phyloP scores from a whole-genome alignment of 2,797 vertebrate genomes.

The Trachops cirrhosus region DNA sequence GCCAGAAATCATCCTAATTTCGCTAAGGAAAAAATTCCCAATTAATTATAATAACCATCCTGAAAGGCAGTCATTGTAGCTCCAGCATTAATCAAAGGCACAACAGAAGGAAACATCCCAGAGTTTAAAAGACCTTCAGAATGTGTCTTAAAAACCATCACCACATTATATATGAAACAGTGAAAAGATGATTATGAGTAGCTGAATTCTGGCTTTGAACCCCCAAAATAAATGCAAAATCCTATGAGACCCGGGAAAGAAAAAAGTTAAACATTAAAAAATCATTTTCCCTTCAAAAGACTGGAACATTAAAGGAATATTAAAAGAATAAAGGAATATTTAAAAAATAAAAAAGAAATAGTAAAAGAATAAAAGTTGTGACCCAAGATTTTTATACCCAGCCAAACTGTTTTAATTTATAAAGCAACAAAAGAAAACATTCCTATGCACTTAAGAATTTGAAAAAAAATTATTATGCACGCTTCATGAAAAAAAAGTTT shows the following conservation, averaged over 20 bases:
- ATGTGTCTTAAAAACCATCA: neutral
- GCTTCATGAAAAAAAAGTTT: neutral
- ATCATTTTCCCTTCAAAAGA: neutral
- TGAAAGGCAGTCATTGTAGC: neutral
- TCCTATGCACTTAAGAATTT: neutral
- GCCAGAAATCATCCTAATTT: neutral
- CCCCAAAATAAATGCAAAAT: neutral
- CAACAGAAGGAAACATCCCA: neutral
- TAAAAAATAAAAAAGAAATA: neutral
- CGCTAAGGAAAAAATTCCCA: neutral
- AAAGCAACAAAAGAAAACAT: neutral
- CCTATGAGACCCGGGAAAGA: neutral
- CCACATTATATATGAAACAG: neutral
- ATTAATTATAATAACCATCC: neutral
- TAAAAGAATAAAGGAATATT: neutral
- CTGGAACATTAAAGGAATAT: neutral
- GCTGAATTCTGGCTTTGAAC: neutral
- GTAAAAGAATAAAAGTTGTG: neutral
- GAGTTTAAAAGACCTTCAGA: neutral
- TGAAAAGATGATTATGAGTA: neutral
- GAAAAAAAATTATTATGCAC: neutral
- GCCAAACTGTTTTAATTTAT: slow-evolving; percentile 15
- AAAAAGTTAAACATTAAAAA: neutral
- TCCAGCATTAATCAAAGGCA: neutral
- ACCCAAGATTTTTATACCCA: slow-evolving; percentile 65